Evolutionary conservation across 2,797 vertebrate genomes (phyloP), one percentile per base, ranked within the genome.

Genomic region (Chelidonichthys spinosus): DNA sequence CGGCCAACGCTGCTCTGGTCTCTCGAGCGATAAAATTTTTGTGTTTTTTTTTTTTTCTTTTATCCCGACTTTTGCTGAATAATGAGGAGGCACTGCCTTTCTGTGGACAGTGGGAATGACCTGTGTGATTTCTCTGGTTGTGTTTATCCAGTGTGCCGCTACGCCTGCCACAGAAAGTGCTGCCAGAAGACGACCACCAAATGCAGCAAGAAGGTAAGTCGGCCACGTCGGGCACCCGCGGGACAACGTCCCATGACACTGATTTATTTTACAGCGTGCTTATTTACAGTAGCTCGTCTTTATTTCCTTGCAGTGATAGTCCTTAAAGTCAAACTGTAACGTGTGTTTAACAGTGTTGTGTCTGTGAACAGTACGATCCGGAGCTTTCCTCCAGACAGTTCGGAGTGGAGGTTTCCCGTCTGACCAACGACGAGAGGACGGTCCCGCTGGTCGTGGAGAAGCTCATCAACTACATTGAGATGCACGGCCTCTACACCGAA

Each of bases 391-490:
- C 97, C 2, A 96, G 97, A 72, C 98, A 99, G 73, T 99, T 99
- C 0, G 97, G 97, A 0, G 97, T 99, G 63, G 98, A 99, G 70
- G 93, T 99, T 64, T 96, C 97, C 11, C 97, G 97, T 50, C 93
- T 99, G 85, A 99, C 96, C 56, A 99, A 91, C 0, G 97, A 99
- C 43, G 98, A 99, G 85, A 91, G 96, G 67, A 94, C 96, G 0
- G 97, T 99, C 85, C 98, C 98, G 0, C 87, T 97, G 82, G 95
- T 99, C 40, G 96, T 98, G 73, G 98, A 99, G 92, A 99, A 99
- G 79, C 97, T 99, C 8, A 98, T 98, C 90, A 99, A 97, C 93
- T 99, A 99, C 90, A 99, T 99, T 0, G 98, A 99, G 92, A 99
- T 99, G 97, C 98, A 99, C 0, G 98, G 98, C 73, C 94, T 99